phyloP scores from a whole-genome alignment of 2,797 vertebrate species.

The Schizothorax lantsangensis region DNA sequence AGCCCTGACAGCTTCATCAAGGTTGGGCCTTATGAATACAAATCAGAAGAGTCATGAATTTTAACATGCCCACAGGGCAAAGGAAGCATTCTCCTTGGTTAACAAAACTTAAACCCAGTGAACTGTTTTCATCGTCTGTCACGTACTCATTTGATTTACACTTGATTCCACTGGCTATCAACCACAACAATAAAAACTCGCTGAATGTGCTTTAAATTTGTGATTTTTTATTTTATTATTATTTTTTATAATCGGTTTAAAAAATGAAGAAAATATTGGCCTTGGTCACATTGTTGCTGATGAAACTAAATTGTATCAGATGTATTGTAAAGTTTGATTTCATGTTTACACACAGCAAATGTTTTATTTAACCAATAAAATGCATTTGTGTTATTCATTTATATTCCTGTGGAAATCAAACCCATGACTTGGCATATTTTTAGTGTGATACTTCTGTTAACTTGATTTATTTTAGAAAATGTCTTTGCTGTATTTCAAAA shows the following conservation, averaged over 20 bases:
- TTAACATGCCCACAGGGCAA: constrained; percentile 61
- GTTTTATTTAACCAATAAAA: not conserved
- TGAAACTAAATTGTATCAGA: not conserved
- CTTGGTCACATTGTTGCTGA: not conserved
- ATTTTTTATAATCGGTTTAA: not conserved
- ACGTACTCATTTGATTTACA: constrained; percentile 60
- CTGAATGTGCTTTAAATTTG: constrained; percentile 11
- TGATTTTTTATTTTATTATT: not conserved
- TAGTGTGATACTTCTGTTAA: not conserved
- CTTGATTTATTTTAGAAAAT: constrained; percentile 7
- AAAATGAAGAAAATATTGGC: not conserved
- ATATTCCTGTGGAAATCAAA: not conserved
- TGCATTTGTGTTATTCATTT: not conserved
- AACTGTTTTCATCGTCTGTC: constrained; percentile 57
- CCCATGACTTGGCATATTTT: not conserved
- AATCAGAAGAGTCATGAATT: constrained; percentile 63
- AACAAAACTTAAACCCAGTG: constrained; percentile 63
- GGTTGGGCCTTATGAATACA: constrained; percentile 65
- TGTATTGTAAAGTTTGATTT: not conserved
- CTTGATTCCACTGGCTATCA: constrained; percentile 30
- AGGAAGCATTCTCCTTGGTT: constrained; percentile 57
- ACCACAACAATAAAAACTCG: not conserved
- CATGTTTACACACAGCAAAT: not conserved
- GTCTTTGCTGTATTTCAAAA: not conserved
- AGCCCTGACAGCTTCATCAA: constrained; percentile 70